Conservation (phyloP, 2,113 vertebrate genomes). For the Trogon melanurus region DNA sequence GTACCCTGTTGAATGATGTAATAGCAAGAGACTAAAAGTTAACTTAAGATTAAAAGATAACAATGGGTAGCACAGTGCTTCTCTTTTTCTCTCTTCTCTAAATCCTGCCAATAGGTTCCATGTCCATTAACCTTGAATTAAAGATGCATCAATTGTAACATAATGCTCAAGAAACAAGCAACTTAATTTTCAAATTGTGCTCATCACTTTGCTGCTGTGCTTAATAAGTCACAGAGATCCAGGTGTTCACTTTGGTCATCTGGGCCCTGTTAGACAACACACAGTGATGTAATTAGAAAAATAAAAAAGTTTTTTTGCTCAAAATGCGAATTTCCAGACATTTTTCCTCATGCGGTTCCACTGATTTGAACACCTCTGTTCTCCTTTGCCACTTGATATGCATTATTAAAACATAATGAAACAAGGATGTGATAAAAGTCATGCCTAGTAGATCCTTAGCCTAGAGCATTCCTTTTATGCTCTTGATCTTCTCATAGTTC, state of each 20-base stretch:
- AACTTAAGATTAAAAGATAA: neutral
- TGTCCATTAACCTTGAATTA: neutral
- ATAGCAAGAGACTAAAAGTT: neutral
- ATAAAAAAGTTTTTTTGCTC: neutral
- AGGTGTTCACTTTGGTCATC: neutral
- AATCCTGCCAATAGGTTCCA: neutral
- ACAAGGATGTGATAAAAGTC: neutral
- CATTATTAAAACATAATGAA: slow-evolving; percentile 15
- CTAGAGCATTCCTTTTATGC: neutral
- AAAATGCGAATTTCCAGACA: neutral
- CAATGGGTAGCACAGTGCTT: neutral
- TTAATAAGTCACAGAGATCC: neutral
- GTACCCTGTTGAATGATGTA: neutral
- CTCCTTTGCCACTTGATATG: neutral
- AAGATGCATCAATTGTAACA: neutral
- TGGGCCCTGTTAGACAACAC: neutral
- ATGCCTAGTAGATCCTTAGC: neutral
- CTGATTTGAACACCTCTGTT: neutral
- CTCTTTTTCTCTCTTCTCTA: neutral
- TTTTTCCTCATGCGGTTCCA: neutral
- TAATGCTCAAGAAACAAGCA: neutral
- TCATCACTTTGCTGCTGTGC: neutral
- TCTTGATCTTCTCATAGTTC: neutral
- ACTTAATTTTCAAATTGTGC: neutral
- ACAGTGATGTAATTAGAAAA: neutral